Evolutionary conservation across 2,113 vertebrate genomes (phyloP), one percentile per base, ranked within the genome.

Genomic region (Tichodroma muraria): DNA sequence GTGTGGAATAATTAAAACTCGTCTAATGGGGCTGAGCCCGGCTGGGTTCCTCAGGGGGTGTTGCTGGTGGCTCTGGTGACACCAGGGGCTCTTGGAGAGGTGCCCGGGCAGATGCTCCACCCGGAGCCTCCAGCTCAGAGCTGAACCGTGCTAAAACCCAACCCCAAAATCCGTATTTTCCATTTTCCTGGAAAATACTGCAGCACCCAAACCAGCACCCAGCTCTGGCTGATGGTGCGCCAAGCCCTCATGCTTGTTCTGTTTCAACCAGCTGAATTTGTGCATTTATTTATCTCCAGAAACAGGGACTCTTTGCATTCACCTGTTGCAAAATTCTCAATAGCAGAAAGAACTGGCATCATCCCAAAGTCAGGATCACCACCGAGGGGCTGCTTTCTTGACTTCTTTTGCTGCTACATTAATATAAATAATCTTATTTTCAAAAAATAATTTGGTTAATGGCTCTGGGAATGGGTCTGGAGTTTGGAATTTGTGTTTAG

Each of bases 1-100:
- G 33, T 52, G 87, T 53, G 76, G 85, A 85, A 90, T 95, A 89
- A 96, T 96, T 94, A 90, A 71, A 64, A 23, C 37, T n/a, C 2
- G 2, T 77, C 83, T 65, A 73, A 77, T 19, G 45, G 75, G 56
- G 35, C 72, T 56, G 44, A 64, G 59, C 4, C 11, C 8, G 4
- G 1, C 56, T 21, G 79, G 70, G 54, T 16, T 82, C 82, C 54
- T 20, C 60, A 6, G 85, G 76, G 85, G 37, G 1, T 10, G 44
- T 1, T 31, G 38, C 63, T 33, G 14, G 49, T 42, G 76, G 50
- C 64, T 13, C 64, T 13, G 44, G 5, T 44, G 68, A 22, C 85
- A 45, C 42, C 38, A 1, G 19, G 1, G 14, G 20, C 47, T 21
- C 4, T 21, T 33, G 44, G 71, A 10, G 12, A 38, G 25, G 44